These are phyloP conservation scores for Montipora capricornis DNA, from an alignment of 64 coral and sea anemone genomes.

Conservation along the genomic window DNA sequence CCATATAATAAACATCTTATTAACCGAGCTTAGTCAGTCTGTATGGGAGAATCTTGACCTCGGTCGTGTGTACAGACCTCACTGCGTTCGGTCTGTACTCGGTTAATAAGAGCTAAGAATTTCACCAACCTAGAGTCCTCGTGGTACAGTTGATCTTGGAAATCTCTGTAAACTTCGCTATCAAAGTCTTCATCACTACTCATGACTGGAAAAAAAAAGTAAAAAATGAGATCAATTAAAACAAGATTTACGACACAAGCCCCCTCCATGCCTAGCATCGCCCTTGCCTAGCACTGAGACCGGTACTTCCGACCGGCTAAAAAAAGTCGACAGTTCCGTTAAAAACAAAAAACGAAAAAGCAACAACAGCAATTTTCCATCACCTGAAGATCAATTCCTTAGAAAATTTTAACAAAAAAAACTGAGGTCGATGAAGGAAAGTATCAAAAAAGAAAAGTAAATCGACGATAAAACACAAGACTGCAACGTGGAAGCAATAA, in stretches of 20 bases:
- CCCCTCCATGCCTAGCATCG: too few species aligned
- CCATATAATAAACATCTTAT: too few species aligned
- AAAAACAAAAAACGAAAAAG: not conserved
- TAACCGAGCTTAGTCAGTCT: too few species aligned
- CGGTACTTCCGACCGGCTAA: not conserved
- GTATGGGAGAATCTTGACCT: too few species aligned
- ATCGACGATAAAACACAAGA: not conserved
- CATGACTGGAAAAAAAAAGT: slow-evolving; percentile 1
- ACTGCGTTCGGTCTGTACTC: too few species aligned
- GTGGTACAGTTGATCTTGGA: slow-evolving; percentile 64
- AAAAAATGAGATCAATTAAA: not conserved
- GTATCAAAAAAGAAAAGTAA: not conserved
- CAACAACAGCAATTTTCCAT: not conserved
- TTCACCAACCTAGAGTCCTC: slow-evolving; percentile 47
- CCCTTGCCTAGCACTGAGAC: not conserved
- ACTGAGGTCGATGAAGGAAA: not conserved
- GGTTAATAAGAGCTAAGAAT: too few species aligned
- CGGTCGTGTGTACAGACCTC: too few species aligned
- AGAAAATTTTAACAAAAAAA: not conserved
- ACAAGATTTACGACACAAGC: too few species aligned
- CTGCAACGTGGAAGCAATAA: not conserved
- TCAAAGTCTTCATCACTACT: slow-evolving; percentile 73
- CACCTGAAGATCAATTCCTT: not conserved
- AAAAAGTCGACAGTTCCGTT: not conserved
- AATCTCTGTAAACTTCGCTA: slow-evolving; percentile 41